phyloP scores from a whole-genome alignment of 2,797 vertebrate species.

The Poeciliopsis infans region DNA sequence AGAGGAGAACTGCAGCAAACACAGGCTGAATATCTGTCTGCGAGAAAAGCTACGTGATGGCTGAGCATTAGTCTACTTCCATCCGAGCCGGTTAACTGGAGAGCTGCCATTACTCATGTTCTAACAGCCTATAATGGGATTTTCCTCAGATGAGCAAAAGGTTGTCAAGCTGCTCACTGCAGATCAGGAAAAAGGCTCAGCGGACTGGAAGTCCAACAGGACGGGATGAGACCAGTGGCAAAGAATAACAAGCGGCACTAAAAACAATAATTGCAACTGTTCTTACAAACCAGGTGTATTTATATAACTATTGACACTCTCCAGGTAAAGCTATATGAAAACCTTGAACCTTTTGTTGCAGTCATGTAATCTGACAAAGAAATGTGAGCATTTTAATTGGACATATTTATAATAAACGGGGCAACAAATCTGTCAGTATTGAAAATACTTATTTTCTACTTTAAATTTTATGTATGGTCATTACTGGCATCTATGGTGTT shows the following conservation, averaged over 20 bases:
- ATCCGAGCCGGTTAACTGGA: constrained; percentile 62
- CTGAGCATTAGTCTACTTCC: constrained; percentile 60
- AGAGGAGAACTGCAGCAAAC: constrained; percentile 31
- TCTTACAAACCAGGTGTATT: background rate
- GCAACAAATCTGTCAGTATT: background rate
- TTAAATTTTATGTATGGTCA: background rate
- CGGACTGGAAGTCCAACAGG: constrained; percentile 57
- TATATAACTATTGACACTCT: background rate
- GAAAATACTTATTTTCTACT: background rate
- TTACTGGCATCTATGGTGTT: background rate
- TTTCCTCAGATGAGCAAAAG: constrained; percentile 79
- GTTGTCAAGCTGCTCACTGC: constrained; percentile 67
- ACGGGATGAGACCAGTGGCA: constrained; percentile 37
- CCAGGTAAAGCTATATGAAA: background rate
- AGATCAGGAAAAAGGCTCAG: constrained; percentile 54
- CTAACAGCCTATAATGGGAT: constrained; percentile 80
- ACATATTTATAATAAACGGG: background rate
- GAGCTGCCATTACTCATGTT: constrained; percentile 78
- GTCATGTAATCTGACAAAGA: background rate
- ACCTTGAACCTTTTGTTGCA: background rate
- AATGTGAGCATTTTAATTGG: background rate
- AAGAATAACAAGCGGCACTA: constrained; percentile 20
- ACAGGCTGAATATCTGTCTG: constrained; percentile 47
- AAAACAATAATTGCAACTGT: background rate
- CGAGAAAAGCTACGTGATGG: constrained; percentile 52